Evolutionary conservation across 1,140 invertebrate genomes (phyloP).

Genomic region (Telenomus remus): DNA sequence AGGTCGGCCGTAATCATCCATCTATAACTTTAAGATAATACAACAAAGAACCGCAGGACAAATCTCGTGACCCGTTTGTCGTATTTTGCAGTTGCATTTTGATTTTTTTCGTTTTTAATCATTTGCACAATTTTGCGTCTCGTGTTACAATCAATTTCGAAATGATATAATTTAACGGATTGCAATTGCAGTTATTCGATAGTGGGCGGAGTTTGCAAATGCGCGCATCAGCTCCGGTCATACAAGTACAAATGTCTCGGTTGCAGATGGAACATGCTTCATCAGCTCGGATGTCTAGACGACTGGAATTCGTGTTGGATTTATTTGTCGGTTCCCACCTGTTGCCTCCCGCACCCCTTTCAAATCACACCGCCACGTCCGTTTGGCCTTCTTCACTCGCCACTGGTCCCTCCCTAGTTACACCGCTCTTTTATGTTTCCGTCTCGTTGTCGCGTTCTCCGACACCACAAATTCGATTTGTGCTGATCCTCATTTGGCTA

Average conservation of each 20-base stretch:
- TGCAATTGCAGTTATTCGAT: not conserved
- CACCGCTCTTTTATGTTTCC: slow-evolving; percentile 24
- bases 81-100: not conserved
- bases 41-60: slow-evolving; percentile 39
- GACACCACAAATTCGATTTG: slow-evolving; percentile 13
- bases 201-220: not conserved
- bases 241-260: slow-evolving; percentile 33
- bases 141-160: not conserved
- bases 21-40: slow-evolving; percentile 47
- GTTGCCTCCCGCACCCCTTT: slow-evolving; percentile 69
- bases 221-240: too few species aligned
- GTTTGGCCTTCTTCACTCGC: slow-evolving; percentile 39
- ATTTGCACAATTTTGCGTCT: not conserved
- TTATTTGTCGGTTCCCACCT: slow-evolving; percentile 72
- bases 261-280: slow-evolving; percentile 41
- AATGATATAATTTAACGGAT: not conserved
- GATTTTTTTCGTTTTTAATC: not conserved
- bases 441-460: slow-evolving; percentile 14
- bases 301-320: slow-evolving; percentile 68
- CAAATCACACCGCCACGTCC: slow-evolving; percentile 55
- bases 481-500: not conserved
- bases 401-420: slow-evolving; percentile 16
- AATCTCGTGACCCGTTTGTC: slow-evolving; percentile 50
- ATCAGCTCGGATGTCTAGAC: slow-evolving; percentile 59
- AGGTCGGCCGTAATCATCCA: slow-evolving; percentile 29